phyloP scores from a whole-genome alignment of 2,113 vertebrate species.

The Crocuta crocuta region DNA sequence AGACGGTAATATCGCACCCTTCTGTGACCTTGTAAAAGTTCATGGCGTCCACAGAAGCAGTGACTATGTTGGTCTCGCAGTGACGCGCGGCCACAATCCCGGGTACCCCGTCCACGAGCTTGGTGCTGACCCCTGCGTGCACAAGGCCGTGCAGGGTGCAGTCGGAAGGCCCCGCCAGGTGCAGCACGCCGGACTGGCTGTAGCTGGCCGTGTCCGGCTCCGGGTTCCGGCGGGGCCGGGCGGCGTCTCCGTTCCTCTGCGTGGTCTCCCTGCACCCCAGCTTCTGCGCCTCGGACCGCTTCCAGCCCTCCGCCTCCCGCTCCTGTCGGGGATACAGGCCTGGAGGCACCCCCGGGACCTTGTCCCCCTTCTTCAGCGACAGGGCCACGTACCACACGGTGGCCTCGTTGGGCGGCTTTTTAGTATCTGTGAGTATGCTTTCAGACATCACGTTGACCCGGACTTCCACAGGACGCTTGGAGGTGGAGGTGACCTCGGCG shows the following conservation, averaged over 20 bases:
- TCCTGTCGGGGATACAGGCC: slow-evolving; percentile 91
- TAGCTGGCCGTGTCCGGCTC: slow-evolving; percentile 93
- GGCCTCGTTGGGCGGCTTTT: slow-evolving; percentile 94
- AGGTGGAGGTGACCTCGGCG: slow-evolving; percentile 94
- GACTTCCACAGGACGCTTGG: slow-evolving; percentile 95
- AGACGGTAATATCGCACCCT: slow-evolving; percentile 96
- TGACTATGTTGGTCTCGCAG: slow-evolving; percentile 97
- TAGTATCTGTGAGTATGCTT: slow-evolving; percentile 96
- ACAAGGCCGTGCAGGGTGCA: slow-evolving; percentile 94
- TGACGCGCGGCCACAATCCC: slow-evolving; percentile 96
- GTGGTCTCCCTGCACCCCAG: slow-evolving; percentile 92
- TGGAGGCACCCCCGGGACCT: slow-evolving; percentile 94
- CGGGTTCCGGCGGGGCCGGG: slow-evolving; percentile 87
- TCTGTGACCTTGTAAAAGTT: slow-evolving; percentile 98
- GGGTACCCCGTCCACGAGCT: slow-evolving; percentile 97
- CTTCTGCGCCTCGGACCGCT: slow-evolving; percentile 95
- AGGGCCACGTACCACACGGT: slow-evolving; percentile 96
- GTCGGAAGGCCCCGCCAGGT: slow-evolving; percentile 95
- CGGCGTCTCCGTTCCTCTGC: slow-evolving; percentile 88
- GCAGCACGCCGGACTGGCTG: slow-evolving; percentile 97
- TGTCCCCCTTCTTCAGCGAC: slow-evolving; percentile 93
- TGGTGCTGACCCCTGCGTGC: slow-evolving; percentile 98
- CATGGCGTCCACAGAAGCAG: slow-evolving; percentile 96
- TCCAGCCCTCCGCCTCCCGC: slow-evolving; percentile 92
- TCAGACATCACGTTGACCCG: slow-evolving; percentile 95